Evolutionary conservation across 2,113 vertebrate species (phyloP).

Genomic region (Fregetta grallaria): DNA sequence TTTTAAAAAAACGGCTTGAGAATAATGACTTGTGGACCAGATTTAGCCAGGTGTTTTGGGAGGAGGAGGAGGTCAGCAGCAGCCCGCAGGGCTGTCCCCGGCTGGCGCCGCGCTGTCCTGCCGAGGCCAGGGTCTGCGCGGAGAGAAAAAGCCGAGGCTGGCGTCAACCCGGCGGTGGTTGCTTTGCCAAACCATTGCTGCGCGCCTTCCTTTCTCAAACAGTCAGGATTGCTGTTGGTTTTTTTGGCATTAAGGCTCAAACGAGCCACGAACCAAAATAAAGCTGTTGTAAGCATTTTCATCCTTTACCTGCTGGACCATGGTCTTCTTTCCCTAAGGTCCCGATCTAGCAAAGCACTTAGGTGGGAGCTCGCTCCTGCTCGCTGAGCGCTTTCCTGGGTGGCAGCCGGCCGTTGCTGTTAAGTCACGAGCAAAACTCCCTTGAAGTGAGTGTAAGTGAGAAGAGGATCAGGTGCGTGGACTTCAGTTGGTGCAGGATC

Average conservation of each 20-base stretch:
- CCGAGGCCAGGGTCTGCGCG: accelerated
- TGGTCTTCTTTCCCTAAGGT: neutral
- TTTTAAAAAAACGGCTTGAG: neutral
- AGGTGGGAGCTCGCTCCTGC: neutral
- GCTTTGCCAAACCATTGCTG: neutral
- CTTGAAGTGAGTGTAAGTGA: neutral
- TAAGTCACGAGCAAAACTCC: neutral
- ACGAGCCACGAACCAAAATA: slow-evolving; percentile 20
- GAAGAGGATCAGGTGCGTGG: neutral
- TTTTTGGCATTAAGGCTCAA: neutral
- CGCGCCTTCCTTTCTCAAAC: neutral
- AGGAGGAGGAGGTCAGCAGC: neutral
- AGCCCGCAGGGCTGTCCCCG: neutral
- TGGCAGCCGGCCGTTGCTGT: neutral
- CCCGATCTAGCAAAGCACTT: neutral
- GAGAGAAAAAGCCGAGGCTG: neutral
- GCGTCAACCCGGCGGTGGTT: neutral
- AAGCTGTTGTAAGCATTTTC: neutral
- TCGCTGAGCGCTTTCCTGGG: neutral
- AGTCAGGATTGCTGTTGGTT: neutral
- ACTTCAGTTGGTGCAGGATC: neutral
- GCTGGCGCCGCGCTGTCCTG: neutral
- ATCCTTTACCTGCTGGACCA: neutral
- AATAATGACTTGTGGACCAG: neutral
- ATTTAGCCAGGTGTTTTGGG: neutral